A percentile compares a stretch with the other conserved stretches of the same genome.
phyloP scores from a whole-genome alignment of 2,888 invertebrate genomes.

The Gandaritis pyraliata region DNA sequence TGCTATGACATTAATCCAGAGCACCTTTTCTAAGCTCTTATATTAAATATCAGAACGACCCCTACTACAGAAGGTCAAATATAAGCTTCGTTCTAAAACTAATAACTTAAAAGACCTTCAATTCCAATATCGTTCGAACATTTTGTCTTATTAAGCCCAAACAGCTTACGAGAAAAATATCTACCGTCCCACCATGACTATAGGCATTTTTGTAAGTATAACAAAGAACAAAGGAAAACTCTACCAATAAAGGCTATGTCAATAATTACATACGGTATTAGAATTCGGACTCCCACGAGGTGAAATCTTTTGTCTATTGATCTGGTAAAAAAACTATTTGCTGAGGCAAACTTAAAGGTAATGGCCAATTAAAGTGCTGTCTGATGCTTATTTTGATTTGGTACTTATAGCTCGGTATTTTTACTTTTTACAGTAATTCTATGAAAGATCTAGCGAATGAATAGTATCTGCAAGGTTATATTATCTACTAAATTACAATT shows the following conservation, averaged over 20 bases:
- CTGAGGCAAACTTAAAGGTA: not conserved
- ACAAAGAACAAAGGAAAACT: constrained; percentile 38
- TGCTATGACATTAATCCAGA: too few species aligned
- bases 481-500: too few species aligned
- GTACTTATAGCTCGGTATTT: too few species aligned
- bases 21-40: too few species aligned
- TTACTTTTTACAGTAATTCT: too few species aligned
- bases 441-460: too few species aligned
- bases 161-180: constrained; percentile 39
- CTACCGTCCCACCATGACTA: constrained; percentile 11
- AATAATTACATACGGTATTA: constrained; percentile 39
- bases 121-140: constrained; percentile 30
- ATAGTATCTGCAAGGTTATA: too few species aligned
- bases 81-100: constrained; percentile 18
- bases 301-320: constrained; percentile 2
- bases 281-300: constrained; percentile 21
- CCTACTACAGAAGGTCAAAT: constrained; percentile 6
- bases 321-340: constrained; percentile 8
- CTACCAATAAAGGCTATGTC: constrained; percentile 41
- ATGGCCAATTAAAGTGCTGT: too few species aligned
- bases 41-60: too few species aligned
- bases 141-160: constrained; percentile 33
- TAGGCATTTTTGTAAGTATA: constrained; percentile 24
- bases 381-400: too few species aligned
- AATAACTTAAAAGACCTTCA: constrained; percentile 22